Base-by-base conservation (phyloP, 2,797 vertebrate species). In the Rhinophrynus dorsalis region DNA sequence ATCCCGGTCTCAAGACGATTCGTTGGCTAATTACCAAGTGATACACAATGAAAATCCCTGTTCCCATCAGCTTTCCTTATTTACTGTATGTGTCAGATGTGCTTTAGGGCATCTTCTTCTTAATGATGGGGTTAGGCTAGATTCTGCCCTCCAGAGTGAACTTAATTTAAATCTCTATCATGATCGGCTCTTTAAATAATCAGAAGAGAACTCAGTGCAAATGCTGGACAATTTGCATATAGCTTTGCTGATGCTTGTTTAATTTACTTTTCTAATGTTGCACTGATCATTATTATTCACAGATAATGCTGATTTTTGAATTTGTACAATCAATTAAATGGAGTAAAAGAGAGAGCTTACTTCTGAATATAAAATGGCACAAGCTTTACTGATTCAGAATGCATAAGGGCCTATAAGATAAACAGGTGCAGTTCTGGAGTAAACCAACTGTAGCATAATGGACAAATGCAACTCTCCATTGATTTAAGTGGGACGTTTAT, bases 151-250 rank as follows among this genome's bases (percentile, higher is more conserved):
- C 51, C 15, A 37, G 24, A 15, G 15, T n/a, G 61, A 40, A 52
- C 48, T 52, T 63, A 8, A 37, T 15, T 63, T 27, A 44, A 52
- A 51, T 64, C 33, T 37, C 37, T 51, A 55, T 1, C 30, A 5
- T 55, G 29, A 33, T 30, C 20, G 6, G 9, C 35, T 21, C 17
- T 35, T 55, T 55, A 13, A 27, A 40, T 29, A 26, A 30, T n/a
- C n/a, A n/a, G n/a, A 30, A 51, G 50, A 13, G 33, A 47, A 13
- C 33, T 64, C n/a, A n/a, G 17, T 13, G 24, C 21, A 63, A 50
- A 18, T n/a, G 1, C 9, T 50, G 18, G n/a, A n/a, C 15, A 37
- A 50, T 50, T 35, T 29, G 3, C n/a, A 35, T 11, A 23, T 8
- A 33, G 29, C 21, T 33, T 50, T 5, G 6, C 21, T 30, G 38